Evolutionary conservation across 2,888 invertebrate genomes (phyloP).

Genomic region (Helicoverpa assulta): DNA sequence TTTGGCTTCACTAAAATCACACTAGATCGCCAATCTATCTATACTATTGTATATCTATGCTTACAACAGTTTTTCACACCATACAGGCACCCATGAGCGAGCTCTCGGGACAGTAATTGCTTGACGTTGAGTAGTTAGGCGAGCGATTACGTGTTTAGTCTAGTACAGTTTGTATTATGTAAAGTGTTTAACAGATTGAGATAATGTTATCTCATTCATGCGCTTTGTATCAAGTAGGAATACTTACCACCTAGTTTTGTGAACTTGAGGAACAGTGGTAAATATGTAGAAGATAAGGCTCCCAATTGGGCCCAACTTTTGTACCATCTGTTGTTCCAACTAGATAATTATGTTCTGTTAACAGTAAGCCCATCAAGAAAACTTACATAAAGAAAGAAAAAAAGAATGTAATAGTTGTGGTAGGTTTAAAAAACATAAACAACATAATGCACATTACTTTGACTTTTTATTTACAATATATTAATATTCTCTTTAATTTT

Average conservation of each 20-base stretch:
- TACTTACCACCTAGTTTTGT: too few relatives aligned
- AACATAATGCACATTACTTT: conserved; percentile 69
- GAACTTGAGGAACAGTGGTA: neutral
- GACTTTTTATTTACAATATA: conserved; percentile 89
- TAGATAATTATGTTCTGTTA: too few relatives aligned
- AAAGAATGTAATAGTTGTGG: too few relatives aligned
- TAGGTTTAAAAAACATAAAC: conserved; percentile 58
- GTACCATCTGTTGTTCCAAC: too few relatives aligned
- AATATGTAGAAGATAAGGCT: too few relatives aligned
- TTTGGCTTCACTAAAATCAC: too few relatives aligned
- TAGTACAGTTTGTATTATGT: neutral
- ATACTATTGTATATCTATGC: too few relatives aligned
- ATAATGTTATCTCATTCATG: conserved; percentile 2
- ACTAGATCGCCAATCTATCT: too few relatives aligned
- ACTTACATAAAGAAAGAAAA: too few relatives aligned
- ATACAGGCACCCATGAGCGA: conserved; percentile 37
- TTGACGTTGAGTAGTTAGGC: neutral
- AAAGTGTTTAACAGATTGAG: neutral
- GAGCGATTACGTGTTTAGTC: neutral
- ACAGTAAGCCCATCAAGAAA: too few relatives aligned
- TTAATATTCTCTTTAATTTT: conserved; percentile 86
- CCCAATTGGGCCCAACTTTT: too few relatives aligned
- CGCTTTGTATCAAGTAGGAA: neutral
- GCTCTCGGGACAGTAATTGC: conserved; percentile 28
- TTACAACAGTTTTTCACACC: conserved; percentile 44